These are phyloP conservation scores for Lindbergichthys nudifrons DNA, from an alignment of 2,797 vertebrate species.

Conservation along the genomic window DNA sequence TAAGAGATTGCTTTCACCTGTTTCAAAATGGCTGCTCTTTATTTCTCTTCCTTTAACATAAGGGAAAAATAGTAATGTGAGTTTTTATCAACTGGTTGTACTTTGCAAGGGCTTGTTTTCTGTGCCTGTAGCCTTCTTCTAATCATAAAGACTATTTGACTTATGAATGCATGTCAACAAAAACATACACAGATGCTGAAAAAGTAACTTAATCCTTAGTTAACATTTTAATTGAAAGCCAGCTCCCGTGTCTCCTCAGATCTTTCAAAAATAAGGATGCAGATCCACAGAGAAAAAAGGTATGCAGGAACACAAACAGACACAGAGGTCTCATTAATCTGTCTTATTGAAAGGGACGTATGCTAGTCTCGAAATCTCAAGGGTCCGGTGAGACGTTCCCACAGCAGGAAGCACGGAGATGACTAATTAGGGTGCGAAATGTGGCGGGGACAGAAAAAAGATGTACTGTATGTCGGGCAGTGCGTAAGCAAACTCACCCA, in stretches of 20 bases:
- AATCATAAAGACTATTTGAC: neutral
- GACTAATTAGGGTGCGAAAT: constrained; percentile 69
- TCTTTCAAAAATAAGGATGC: constrained; percentile 27
- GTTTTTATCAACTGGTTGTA: constrained; percentile 18
- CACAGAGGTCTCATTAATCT: constrained; percentile 62
- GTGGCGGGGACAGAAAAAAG: constrained; percentile 27
- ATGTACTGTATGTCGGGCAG: constrained; percentile 9
- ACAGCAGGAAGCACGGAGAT: constrained; percentile 50
- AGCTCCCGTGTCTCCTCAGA: constrained; percentile 38
- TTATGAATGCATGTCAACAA: constrained; percentile 29
- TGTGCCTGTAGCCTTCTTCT: neutral
- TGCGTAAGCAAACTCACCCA: constrained; percentile 28
- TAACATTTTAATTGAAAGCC: constrained; percentile 57
- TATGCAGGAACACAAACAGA: neutral
- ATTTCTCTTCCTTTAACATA: constrained; percentile 1
- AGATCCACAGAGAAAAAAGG: constrained; percentile 30
- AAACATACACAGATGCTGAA: constrained; percentile 12
- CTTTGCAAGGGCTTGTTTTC: constrained; percentile 8
- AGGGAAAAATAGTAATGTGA: neutral
- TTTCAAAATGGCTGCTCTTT: constrained; percentile 13
- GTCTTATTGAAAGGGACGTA: constrained; percentile 59
- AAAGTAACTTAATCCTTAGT: constrained; percentile 18
- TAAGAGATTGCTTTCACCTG: constrained; percentile 4
- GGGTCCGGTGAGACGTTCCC: constrained; percentile 54
- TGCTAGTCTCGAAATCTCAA: constrained; percentile 56